Conservation (phyloP, 2,797 vertebrate species). For the Lateolabrax maculatus region DNA sequence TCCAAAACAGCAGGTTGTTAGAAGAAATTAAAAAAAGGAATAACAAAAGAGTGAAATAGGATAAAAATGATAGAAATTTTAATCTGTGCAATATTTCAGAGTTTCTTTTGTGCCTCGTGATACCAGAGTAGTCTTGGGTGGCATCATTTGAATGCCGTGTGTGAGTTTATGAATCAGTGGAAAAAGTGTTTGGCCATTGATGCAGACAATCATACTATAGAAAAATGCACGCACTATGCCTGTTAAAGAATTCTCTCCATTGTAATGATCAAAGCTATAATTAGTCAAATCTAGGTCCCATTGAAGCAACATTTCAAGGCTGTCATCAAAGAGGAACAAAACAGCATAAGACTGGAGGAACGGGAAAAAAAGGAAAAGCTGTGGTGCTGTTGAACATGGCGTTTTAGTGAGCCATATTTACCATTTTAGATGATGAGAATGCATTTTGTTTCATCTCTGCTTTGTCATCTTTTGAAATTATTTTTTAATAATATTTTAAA, state of each 20-base stretch:
- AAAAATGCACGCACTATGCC: constrained; percentile 5
- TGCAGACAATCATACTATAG: constrained; percentile 37
- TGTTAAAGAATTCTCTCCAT: constrained; percentile 28
- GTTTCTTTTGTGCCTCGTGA: neutral
- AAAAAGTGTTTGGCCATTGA: constrained; percentile 6
- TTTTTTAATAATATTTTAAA: neutral
- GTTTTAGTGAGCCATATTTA: neutral
- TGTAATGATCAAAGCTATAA: constrained; percentile 43
- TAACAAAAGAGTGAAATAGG: neutral
- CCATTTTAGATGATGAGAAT: constrained; percentile 10
- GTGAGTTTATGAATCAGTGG: constrained; percentile 9
- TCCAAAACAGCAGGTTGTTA: neutral
- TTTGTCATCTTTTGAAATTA: neutral
- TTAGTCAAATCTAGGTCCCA: constrained; percentile 49
- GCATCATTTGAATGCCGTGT: neutral
- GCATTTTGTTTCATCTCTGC: constrained; percentile 18
- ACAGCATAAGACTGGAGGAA: constrained; percentile 22
- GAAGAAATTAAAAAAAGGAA: neutral
- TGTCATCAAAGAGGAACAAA: constrained; percentile 51
- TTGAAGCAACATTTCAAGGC: constrained; percentile 41
- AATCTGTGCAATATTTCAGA: neutral
- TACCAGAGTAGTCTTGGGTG: neutral
- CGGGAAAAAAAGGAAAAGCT: neutral
- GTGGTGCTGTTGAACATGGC: constrained; percentile 7
- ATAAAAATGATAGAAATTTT: neutral